Evolutionary conservation across 1,140 invertebrate species (phyloP).

Genomic region (Drosophila jambulina): DNA sequence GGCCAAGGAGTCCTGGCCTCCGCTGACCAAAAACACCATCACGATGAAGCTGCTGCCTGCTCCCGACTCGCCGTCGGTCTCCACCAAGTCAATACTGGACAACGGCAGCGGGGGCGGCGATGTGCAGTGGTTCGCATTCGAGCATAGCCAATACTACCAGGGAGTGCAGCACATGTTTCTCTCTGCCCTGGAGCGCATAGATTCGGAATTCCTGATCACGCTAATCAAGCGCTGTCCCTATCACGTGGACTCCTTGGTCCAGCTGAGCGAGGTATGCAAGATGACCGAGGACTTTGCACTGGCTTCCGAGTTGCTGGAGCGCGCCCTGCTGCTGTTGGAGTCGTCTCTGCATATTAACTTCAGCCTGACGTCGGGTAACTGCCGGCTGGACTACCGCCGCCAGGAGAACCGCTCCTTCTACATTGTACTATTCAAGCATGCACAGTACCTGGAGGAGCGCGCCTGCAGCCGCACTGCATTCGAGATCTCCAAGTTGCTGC

Average conservation of each 20-base stretch:
- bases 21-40: slow-evolving; percentile 89
- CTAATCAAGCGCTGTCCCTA: slow-evolving; percentile 92
- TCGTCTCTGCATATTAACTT: slow-evolving; percentile 93
- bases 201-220: slow-evolving; percentile 93
- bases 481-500: slow-evolving; percentile 91
- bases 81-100: slow-evolving; percentile 31
- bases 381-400: slow-evolving; percentile 92
- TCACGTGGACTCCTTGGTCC: slow-evolving; percentile 94
- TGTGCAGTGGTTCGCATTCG: slow-evolving; percentile 91
- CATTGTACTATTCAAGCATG: slow-evolving; percentile 94
- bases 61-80: slow-evolving; percentile 56
- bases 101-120: slow-evolving; percentile 10
- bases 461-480: slow-evolving; percentile 93
- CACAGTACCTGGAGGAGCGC: slow-evolving; percentile 91
- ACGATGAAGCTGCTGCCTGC: slow-evolving; percentile 89
- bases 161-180: slow-evolving; percentile 91
- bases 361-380: slow-evolving; percentile 90
- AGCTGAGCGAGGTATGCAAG: slow-evolving; percentile 92
- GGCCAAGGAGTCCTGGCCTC: slow-evolving; percentile 89
- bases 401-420: slow-evolving; percentile 95
- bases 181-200: slow-evolving; percentile 91
- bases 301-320: slow-evolving; percentile 92
- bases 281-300: slow-evolving; percentile 92
- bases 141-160: slow-evolving; percentile 92
- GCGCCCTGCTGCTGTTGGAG: slow-evolving; percentile 92